Percentiles rank a stretch among this genome's conserved stretches.
phyloP scores from a whole-genome alignment of 2,113 vertebrate species.

The Seriola quinqueradiata region DNA sequence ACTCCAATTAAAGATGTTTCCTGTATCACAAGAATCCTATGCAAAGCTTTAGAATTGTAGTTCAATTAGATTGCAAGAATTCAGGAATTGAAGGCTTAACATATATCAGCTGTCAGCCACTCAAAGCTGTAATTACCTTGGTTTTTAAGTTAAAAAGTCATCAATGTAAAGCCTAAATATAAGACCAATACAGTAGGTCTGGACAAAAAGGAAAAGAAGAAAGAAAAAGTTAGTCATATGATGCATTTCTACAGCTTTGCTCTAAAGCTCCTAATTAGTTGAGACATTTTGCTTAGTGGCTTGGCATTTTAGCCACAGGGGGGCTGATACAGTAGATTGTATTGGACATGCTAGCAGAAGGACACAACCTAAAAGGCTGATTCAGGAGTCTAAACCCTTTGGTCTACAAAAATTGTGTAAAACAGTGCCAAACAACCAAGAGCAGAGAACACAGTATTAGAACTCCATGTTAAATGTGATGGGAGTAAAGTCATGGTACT shows the following conservation, averaged over 20 bases:
- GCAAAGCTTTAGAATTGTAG: not conserved
- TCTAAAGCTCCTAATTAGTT: slow-evolving; percentile 71
- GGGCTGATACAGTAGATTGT: slow-evolving; percentile 73
- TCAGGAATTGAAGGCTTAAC: not conserved
- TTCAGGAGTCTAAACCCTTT: slow-evolving; percentile 57
- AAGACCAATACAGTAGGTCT: not conserved
- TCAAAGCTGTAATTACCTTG: not conserved
- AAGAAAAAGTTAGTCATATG: slow-evolving; percentile 36
- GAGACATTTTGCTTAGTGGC: slow-evolving; percentile 81
- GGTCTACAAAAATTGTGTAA: slow-evolving; percentile 34
- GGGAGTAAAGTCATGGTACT: slow-evolving; percentile 22
- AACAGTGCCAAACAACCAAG: slow-evolving; percentile 28
- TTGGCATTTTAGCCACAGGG: slow-evolving; percentile 75
- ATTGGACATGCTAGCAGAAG: slow-evolving; percentile 67
- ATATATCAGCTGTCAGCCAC: not conserved
- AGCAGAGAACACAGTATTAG: slow-evolving; percentile 7
- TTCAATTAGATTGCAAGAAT: slow-evolving; percentile 14
- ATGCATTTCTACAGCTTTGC: slow-evolving; percentile 65
- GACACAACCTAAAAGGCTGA: slow-evolving; percentile 70
- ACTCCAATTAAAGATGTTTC: slow-evolving; percentile 13
- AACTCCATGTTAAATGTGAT: slow-evolving; percentile 11
- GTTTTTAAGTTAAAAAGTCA: slow-evolving; percentile 10
- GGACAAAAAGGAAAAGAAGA: slow-evolving; percentile 19
- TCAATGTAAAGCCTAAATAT: not conserved
- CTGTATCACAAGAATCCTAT: not conserved